Percentiles rank a stretch among this genome's conserved stretches.
Conservation (phyloP, 1,140 invertebrate genomes). For the Drosophila malerkotliana region DNA sequence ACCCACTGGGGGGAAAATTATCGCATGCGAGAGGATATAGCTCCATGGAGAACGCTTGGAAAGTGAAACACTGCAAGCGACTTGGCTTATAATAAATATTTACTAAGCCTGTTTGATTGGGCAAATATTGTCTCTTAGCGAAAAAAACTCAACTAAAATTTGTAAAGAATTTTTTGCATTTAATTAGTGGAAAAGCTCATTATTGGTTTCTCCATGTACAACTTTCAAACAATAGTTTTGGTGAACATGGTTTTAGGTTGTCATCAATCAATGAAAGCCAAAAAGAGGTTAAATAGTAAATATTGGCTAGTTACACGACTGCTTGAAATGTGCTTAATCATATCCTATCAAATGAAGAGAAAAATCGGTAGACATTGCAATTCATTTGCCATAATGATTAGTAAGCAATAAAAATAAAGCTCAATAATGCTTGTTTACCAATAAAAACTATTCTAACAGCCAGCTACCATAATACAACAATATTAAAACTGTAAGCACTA, state of each 20-base stretch:
- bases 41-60: conserved; percentile 8
- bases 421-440: not conserved
- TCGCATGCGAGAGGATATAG: conserved; percentile 36
- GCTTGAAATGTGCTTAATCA: not conserved
- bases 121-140: not conserved
- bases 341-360: not conserved
- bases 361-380: not conserved
- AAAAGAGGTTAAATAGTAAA: not conserved
- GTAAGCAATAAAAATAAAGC: not conserved
- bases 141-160: not conserved
- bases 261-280: not conserved
- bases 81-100: conserved; percentile 23
- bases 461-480: not conserved
- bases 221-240: too few relatives aligned
- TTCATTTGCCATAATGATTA: not conserved
- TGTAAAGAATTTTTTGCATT: not conserved
- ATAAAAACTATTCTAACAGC: too few relatives aligned
- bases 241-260: not conserved
- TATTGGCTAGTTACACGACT: not conserved
- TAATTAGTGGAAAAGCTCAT: not conserved
- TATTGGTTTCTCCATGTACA: not conserved
- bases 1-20: conserved; percentile 8
- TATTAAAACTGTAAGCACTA: not conserved
- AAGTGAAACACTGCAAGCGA: conserved; percentile 7
- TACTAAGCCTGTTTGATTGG: not conserved